Percentiles rank a stretch among this genome's conserved stretches.
Conservation (phyloP, 1,140 invertebrate genomes). For the Euschistus heros region DNA sequence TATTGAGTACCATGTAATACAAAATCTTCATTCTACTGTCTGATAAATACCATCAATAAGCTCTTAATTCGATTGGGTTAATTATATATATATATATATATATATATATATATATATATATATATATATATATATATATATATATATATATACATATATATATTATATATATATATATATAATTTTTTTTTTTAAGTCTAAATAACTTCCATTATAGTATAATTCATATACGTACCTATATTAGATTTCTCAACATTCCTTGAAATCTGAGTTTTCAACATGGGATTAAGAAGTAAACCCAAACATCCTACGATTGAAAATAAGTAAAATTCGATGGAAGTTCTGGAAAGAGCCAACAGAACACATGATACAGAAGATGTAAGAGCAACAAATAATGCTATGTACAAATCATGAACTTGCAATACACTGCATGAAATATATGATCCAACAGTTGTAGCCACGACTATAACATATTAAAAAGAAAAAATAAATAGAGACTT, state of each 20-base stretch:
- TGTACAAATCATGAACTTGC: conserved; percentile 13
- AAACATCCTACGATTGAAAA: conserved; percentile 5
- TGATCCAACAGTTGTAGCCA: neutral
- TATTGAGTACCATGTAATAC: no score
- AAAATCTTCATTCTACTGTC: no score
- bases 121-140: no score
- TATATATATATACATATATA: no score
- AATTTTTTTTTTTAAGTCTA: neutral
- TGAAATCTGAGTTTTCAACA: neutral
- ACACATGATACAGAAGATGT: conserved; percentile 64
- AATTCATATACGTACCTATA: neutral
- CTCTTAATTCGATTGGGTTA: no score
- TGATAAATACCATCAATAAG: no score
- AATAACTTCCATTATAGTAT: neutral
- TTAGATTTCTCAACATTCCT: neutral
- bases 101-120: no score
- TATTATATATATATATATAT: no score
- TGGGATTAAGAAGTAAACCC: neutral
- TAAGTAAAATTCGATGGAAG: conserved; percentile 35
- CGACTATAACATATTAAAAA: conserved; percentile 10
- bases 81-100: no score
- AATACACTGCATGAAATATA: conserved; percentile 2
- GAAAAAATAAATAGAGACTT: neutral
- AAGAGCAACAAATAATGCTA: conserved; percentile 38
- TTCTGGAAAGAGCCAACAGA: conserved; percentile 59